Conservation (phyloP, 2,113 vertebrate genomes). For the Vulpes ferrilata region DNA sequence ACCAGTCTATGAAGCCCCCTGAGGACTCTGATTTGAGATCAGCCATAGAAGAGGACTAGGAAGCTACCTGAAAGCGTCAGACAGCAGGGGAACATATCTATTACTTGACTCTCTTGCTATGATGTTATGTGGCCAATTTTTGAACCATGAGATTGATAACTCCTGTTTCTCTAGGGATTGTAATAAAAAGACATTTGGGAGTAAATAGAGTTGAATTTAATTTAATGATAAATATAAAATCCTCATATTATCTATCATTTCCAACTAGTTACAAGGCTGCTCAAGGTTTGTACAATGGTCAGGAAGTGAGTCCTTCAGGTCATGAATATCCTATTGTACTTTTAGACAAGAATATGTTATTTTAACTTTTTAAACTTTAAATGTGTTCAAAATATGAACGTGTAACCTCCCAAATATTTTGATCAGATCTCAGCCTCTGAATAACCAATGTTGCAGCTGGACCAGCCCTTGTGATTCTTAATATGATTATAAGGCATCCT, state of each 20-base stretch:
- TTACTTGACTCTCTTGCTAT: background rate
- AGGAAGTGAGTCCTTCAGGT: background rate
- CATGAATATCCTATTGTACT: background rate
- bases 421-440: background rate
- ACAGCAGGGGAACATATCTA: background rate
- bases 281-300: background rate
- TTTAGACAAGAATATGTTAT: conserved; percentile 4
- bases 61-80: background rate
- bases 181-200: background rate
- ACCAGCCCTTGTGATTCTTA: background rate
- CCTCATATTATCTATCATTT: background rate
- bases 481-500: background rate
- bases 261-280: background rate
- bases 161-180: background rate
- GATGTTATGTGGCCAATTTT: background rate
- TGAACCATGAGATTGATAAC: background rate
- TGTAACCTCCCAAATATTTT: background rate
- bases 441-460: background rate
- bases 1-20: background rate
- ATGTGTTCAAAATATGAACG: background rate
- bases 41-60: background rate
- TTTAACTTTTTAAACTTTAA: background rate
- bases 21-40: background rate
- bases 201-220: background rate
- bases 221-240: background rate